Conservation (phyloP, 1,140 invertebrate genomes). For the Lasioglossum baleicum region DNA sequence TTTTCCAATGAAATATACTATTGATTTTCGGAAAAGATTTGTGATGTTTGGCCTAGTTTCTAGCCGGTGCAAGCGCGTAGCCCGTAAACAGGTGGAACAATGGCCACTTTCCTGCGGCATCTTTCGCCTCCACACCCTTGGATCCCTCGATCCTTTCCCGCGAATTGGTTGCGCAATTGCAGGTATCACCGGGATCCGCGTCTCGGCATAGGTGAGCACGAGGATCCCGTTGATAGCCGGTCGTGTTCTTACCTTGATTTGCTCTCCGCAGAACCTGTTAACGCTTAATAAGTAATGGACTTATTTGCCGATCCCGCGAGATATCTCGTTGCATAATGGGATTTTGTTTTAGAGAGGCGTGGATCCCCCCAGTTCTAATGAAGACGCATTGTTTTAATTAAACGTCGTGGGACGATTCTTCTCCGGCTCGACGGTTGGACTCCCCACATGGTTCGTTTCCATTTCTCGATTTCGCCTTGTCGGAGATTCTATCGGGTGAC, state of each 20-base stretch:
- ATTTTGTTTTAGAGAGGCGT: neutral
- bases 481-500: conserved; percentile 34
- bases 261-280: conserved; percentile 38
- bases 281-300: conserved; percentile 49
- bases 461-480: neutral
- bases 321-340: conserved; percentile 26
- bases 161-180: conserved; percentile 33
- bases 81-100: too few species aligned
- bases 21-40: too few species aligned
- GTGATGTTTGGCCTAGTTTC: too few species aligned
- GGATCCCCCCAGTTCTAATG: neutral
- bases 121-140: conserved; percentile 21
- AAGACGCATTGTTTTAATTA: neutral
- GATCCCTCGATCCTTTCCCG: conserved; percentile 39
- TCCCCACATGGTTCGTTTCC: neutral
- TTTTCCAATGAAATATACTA: too few species aligned
- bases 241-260: conserved; percentile 46
- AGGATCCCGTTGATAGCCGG: conserved; percentile 44
- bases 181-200: conserved; percentile 29
- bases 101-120: neutral
- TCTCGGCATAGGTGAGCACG: conserved; percentile 36
- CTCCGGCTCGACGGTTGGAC: neutral
- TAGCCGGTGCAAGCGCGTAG: too few species aligned
- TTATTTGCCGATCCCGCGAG: conserved; percentile 33
- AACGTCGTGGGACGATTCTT: neutral